Base-by-base conservation (phyloP, 1,140 invertebrate genomes). In the Diorhabda sublineata region DNA sequence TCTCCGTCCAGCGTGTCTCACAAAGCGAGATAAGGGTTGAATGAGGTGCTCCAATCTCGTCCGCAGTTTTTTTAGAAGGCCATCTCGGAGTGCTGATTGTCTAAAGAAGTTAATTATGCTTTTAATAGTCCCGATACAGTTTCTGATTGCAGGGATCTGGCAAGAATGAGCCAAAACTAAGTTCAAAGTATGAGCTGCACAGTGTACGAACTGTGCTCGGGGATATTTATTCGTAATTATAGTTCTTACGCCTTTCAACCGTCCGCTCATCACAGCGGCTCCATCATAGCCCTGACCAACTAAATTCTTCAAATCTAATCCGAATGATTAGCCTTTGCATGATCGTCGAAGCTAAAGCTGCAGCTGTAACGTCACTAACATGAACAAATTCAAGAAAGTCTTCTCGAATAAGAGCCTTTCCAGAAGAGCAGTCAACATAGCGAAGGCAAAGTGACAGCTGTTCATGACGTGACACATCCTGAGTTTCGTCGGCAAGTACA, bases 381-480 rank as follows among this genome's bases (percentile, higher is more conserved):
- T 61, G 11, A 41, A 56, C 42, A 62, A 62, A 67, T 57, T 52
- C 9, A 8, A 70, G 43, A 62, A 70, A 67, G 42, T 70, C 64
- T 62, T 70, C 69, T 52, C 42, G 26, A 4, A 67, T 66, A 5
- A 57, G 9, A 9, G 26, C 41, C 43, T 8, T 6, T 5, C 4
- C 58, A 4, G 61, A 45, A 3, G 42, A 52, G 3, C 52, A 45
- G 58, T 71, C 47, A 7, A 61, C 42, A 59, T 58, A 68, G 60
- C 66, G n/a, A 41, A 71, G 56, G 45, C 66, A 57, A n/a, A 71
- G 42, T 47, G 69, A 68, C 7, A 71, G 26, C 47, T 71, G 69
- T 64, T 71, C 69, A 7, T 42, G 5, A 8, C 61, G 43, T 3
- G 66, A 58, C 8, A 71, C 52, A 60, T 71, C 66, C 60, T 66